Evolutionary conservation across 2,797 vertebrate species (phyloP).

Genomic region (Austrolebias charrua): DNA sequence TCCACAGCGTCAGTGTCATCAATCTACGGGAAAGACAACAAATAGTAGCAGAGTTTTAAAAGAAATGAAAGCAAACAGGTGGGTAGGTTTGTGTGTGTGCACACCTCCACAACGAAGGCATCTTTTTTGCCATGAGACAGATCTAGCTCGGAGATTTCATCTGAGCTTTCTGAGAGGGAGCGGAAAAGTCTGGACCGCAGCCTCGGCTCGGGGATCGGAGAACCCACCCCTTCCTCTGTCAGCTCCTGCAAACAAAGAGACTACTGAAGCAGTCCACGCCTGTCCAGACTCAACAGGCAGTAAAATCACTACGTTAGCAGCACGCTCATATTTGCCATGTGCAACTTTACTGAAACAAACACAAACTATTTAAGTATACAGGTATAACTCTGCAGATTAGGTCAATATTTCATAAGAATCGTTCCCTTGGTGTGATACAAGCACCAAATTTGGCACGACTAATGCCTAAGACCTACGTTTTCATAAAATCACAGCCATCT

Average conservation of each 20-base stretch:
- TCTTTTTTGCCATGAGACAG: constrained; percentile 98
- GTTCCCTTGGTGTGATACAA: too few relatives aligned
- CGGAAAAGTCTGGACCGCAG: constrained; percentile 91
- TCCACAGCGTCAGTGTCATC: constrained; percentile 98
- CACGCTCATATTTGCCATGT: constrained; percentile 49
- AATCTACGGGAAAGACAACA: constrained; percentile 79
- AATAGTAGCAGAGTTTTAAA: not conserved
- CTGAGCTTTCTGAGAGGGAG: constrained; percentile 97
- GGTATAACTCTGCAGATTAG: too few relatives aligned
- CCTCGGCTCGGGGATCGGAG: constrained; percentile 93
- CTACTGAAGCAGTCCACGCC: constrained; percentile 30
- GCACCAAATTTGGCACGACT: too few relatives aligned
- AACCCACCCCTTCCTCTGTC: constrained; percentile 90
- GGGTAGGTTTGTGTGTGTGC: not conserved
- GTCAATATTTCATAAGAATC: too few relatives aligned
- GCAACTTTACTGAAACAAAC: constrained; percentile 21
- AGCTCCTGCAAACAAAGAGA: constrained; percentile 79
- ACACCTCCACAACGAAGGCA: constrained; percentile 95
- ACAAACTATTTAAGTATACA: constrained; percentile 26
- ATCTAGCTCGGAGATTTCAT: constrained; percentile 94
- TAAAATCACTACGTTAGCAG: constrained; percentile 55
- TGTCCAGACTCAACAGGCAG: constrained; percentile 22
- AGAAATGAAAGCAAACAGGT: not conserved
- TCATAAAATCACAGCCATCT: too few relatives aligned
- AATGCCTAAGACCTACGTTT: too few relatives aligned